Evolutionary conservation across 2,888 invertebrate species (phyloP).

Genomic region (Tetranychus piercei): DNA sequence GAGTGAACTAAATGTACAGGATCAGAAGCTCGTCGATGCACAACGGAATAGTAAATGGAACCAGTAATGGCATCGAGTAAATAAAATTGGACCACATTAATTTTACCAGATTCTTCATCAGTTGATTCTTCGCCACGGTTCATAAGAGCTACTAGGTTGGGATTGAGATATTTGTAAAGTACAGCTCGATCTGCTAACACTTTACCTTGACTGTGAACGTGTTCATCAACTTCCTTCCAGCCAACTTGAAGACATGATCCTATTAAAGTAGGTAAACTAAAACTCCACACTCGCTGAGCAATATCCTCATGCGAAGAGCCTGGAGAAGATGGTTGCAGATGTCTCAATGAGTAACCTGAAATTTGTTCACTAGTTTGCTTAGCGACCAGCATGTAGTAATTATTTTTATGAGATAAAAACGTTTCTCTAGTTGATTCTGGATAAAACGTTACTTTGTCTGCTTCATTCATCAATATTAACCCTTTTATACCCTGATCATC

Average conservation of each 20-base stretch:
- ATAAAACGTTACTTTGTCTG: conserved; percentile 35
- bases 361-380: conserved; percentile 42
- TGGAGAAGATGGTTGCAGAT: conserved; percentile 36
- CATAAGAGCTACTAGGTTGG: conserved; percentile 73
- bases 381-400: conserved; percentile 45
- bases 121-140: conserved; percentile 36
- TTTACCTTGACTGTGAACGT: conserved; percentile 49
- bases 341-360: conserved; percentile 42
- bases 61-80: conserved; percentile 81
- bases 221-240: conserved; percentile 30
- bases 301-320: conserved; percentile 33
- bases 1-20: conserved; percentile 77
- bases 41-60: conserved; percentile 58
- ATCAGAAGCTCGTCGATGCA: conserved; percentile 63
- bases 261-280: conserved; percentile 41
- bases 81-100: conserved; percentile 48
- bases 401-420: conserved; percentile 31
- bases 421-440: conserved; percentile 29
- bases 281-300: conserved; percentile 51
- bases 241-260: conserved; percentile 35
- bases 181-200: conserved; percentile 88
- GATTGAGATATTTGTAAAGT: conserved; percentile 93
- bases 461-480: conserved; percentile 50
- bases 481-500: conserved; percentile 58
- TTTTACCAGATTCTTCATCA: background rate